Evolutionary conservation across 1,140 invertebrate species (phyloP).

Genomic region (Phenacoccus solenopsis): DNA sequence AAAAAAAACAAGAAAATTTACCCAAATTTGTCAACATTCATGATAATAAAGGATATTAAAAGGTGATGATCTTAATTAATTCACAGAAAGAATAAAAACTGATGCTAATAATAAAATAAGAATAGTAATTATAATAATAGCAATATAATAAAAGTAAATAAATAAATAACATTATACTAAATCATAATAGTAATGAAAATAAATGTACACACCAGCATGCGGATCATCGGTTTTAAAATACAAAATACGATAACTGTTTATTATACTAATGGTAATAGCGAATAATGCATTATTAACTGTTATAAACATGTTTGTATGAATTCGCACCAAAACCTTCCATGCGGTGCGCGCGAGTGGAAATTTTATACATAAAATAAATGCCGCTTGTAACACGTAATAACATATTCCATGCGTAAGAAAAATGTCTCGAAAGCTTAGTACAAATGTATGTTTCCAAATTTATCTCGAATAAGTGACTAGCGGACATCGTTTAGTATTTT

Average conservation of each 20-base stretch:
- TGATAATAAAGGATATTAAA: background rate
- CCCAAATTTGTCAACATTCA: background rate
- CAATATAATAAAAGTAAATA: background rate
- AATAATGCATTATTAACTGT: background rate
- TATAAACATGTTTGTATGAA: background rate
- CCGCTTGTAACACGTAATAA: background rate
- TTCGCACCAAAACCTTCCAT: background rate
- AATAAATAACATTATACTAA: conserved; percentile 1
- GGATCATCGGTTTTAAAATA: background rate
- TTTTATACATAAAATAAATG: background rate
- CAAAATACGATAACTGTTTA: background rate
- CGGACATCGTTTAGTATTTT: background rate
- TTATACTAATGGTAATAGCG: conserved; percentile 2
- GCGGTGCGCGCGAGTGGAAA: background rate
- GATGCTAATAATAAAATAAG: background rate
- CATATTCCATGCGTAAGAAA: background rate
- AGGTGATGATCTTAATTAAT: background rate
- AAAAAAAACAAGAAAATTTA: background rate
- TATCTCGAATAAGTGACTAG: background rate
- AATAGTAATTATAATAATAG: no score
- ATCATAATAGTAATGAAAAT: background rate
- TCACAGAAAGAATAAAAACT: background rate
- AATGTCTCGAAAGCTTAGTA: background rate
- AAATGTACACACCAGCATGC: background rate
- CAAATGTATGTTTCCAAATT: background rate